A percentile compares a stretch with the other conserved stretches of the same genome.
Conservation (phyloP, 1,140 invertebrate species). For the Choristoneura fumiferana region DNA sequence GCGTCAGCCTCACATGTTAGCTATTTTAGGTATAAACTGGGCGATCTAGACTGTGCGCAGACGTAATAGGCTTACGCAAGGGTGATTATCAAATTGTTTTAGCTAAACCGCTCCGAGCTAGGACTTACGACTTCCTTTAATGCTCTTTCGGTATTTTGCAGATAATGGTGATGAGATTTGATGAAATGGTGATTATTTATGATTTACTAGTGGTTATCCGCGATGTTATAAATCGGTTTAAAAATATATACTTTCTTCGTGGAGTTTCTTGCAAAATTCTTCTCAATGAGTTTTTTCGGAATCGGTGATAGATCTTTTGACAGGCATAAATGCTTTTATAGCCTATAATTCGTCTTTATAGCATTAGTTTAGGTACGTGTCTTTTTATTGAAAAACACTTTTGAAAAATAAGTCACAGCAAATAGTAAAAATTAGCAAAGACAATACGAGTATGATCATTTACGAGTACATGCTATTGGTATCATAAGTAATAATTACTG, state of each 20-base stretch:
- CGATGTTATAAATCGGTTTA: not conserved
- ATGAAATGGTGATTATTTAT: no score
- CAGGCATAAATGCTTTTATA: no score
- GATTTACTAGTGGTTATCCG: no score
- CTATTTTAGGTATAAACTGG: not conserved
- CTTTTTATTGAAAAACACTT: no score
- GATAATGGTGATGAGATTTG: not conserved
- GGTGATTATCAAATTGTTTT: constrained; percentile 17
- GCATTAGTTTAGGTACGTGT: no score
- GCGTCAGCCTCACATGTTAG: not conserved
- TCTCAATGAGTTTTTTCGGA: not conserved
- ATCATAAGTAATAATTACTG: no score
- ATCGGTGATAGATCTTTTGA: no score
- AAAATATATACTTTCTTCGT: not conserved
- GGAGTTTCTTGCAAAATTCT: constrained; percentile 1
- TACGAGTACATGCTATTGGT: no score
- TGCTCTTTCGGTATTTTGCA: not conserved
- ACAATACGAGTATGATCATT: no score
- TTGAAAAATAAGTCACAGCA: no score
- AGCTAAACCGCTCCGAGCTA: constrained; percentile 8
- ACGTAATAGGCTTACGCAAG: not conserved
- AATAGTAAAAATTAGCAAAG: no score
- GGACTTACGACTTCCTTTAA: constrained; percentile 1
- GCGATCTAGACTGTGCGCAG: not conserved
- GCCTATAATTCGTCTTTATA: no score